Evolutionary conservation across 2,797 vertebrate species (phyloP).

Genomic region (Sebastes iracundus): DNA sequence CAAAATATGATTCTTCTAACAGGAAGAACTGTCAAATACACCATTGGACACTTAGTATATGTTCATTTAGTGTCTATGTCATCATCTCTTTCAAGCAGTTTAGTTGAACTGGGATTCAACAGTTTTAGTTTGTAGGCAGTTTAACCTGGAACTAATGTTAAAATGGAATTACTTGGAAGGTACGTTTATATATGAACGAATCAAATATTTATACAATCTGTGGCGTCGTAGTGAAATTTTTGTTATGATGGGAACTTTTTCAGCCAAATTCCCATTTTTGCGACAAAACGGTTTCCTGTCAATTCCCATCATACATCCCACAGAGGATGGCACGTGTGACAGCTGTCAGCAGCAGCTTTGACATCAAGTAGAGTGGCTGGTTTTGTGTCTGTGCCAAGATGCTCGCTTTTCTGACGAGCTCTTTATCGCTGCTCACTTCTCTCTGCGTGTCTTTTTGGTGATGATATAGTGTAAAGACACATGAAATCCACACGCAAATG

Average conservation of each 20-base stretch:
- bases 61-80: fast-evolving
- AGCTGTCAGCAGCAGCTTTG: slow-evolving; percentile 10
- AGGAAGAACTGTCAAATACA: background rate
- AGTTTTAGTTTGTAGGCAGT: background rate
- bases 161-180: background rate
- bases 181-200: background rate
- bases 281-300: background rate
- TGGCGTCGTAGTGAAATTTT: background rate
- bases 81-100: background rate
- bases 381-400: background rate
- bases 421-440: background rate
- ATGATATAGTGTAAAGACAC: background rate
- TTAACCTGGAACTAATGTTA: background rate
- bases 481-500: no score
- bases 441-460: background rate
- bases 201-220: background rate
- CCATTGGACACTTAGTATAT: background rate
- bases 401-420: background rate
- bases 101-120: background rate
- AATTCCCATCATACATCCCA: background rate
- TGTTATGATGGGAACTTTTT: background rate
- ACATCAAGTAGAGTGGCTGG: background rate
- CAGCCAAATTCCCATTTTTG: background rate
- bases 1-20: background rate
- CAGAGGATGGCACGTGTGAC: background rate